Base-by-base conservation (phyloP, 2,113 vertebrate genomes). In the Hymenochirus boettgeri region DNA sequence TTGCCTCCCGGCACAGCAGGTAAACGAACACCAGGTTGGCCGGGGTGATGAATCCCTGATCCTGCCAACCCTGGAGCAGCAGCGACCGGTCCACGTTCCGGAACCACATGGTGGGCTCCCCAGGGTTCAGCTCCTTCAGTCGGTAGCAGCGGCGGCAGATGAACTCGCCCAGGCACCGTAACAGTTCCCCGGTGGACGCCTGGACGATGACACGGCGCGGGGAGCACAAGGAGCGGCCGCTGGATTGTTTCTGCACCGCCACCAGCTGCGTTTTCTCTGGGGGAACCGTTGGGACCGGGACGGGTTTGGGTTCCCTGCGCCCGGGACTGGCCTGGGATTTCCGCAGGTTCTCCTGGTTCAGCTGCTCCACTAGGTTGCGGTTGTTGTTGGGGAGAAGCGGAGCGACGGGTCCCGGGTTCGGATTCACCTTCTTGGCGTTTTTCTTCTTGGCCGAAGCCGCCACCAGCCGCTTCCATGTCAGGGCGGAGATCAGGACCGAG, bases 1-100 rank as follows among this genome's bases (percentile, higher is more conserved):
- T 78, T 27, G 90, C 85, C 80, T 96, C 95, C 31, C 90, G 84
- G 77, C 94, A 95, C 64, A 99, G 86, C 80, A 99, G 80, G 82
- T 97, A 99, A 69, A 99, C 91, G 73, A 98, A 99, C 65, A 99
- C 96, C 70, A 99, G 82, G 83, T 93, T 98, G 56, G 93, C 91
- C 2, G 96, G 93, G 19, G 94, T 97, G 73, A 99, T 96, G 83
- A 99, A 99, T 74, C 91, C 93, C 60, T 96, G 92, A 74, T 99
- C 96, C 83, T 98, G 96, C 96, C 96, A 99, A 72, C 96, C 96
- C 76, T 98, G 96, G 63, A 97, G 77, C 75, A 99, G 81, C 54
- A 99, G 88, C 65, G 92, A 93, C 80, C 95, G 90, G 77, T 99
- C 96, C 71, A 99, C 92, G 74, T 89, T 92, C n/a, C 96, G 90